Base-by-base conservation (phyloP, 2,888 invertebrate species). In the Automeris io region DNA sequence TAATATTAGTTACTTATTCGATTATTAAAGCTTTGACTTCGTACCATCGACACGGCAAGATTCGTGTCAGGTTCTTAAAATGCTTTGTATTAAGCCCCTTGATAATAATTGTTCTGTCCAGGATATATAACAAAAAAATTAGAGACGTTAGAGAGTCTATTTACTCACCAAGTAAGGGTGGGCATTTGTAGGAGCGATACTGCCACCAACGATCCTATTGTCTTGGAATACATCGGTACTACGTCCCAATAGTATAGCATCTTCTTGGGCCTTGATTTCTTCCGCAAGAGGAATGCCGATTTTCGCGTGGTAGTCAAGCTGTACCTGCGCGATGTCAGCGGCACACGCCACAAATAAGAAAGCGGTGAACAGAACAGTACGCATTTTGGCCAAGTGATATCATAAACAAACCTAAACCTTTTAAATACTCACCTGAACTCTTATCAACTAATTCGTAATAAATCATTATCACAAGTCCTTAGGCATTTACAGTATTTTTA, bases 201-300 rank as follows among this genome's bases (percentile, higher is more conserved):
- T 57, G 5, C 73, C 73, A 0, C 73, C 73, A 2, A 72, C 69
- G 12, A 74, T 59, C 40, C 61, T 59, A 18, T 16, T 39, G 1
- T 40, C 40, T 16, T 3, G 5, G 5, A 9, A 1, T 8, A 3
- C 11, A 11, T 18, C 23, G 3, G 25, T 6, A 29, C n/a, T 29
- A 13, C 29, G 16, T 3, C 29, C 29, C n/a, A n/a, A 1, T 4
- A 29, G 29, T 16, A 29, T 29, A 3, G 29, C 29, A n/a, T 38
- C 38, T 25, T 33, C 38, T 2, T n/a, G 11, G 1, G 51, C 63
- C 51, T 62, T 72, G 38, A 79, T 68, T 49, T 57, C 59, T 29
- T 48, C 48, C 0, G 75, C 78, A 5, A 54, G 41, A 3, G 76
- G 77, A 25, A 80, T 73, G 6, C 78, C 79, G 2, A 75, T 49